Conservation (phyloP, 2,888 invertebrate species). For the Cataglyphis albicans region DNA sequence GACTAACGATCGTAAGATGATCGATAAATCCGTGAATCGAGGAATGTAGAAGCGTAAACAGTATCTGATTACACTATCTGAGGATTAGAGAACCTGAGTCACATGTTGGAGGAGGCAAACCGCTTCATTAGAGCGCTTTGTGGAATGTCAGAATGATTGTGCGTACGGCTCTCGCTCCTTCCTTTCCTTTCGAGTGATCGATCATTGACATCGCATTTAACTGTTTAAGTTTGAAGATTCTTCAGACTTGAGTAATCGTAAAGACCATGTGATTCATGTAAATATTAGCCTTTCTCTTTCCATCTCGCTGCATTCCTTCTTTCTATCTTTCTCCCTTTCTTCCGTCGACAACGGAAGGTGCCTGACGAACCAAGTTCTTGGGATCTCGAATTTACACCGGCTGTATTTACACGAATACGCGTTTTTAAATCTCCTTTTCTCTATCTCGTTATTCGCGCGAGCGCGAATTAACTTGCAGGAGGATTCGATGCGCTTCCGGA, state of each 20-base stretch:
- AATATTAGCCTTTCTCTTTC: slow-evolving; percentile 63
- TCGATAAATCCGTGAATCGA: background rate
- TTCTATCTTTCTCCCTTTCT: background rate
- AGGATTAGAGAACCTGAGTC: background rate
- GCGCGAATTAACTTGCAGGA: slow-evolving; percentile 4
- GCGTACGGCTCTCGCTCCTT: background rate
- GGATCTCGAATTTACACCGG: slow-evolving; percentile 6
- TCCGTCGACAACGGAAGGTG: slow-evolving; percentile 16
- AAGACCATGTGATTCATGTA: slow-evolving; percentile 66
- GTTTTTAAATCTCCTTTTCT: slow-evolving; percentile 2
- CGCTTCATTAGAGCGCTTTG: background rate
- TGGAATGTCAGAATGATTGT: background rate
- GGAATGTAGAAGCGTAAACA: background rate
- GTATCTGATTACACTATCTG: background rate
- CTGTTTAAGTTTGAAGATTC: background rate
- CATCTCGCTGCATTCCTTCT: slow-evolving; percentile 1
- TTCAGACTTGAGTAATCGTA: slow-evolving; percentile 51
- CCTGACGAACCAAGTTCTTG: slow-evolving; percentile 2
- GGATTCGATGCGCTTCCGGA: background rate
- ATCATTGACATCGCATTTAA: slow-evolving; percentile 20
- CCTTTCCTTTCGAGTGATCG: background rate
- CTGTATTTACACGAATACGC: slow-evolving; percentile 24
- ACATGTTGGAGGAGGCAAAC: background rate
- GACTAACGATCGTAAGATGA: background rate
- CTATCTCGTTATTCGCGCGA: slow-evolving; percentile 22